A percentile compares a stretch with the other conserved stretches of the same genome.
These are phyloP conservation scores for Papilio polytes DNA, from an alignment of 1,140 invertebrate species.

Conservation along the genomic window DNA sequence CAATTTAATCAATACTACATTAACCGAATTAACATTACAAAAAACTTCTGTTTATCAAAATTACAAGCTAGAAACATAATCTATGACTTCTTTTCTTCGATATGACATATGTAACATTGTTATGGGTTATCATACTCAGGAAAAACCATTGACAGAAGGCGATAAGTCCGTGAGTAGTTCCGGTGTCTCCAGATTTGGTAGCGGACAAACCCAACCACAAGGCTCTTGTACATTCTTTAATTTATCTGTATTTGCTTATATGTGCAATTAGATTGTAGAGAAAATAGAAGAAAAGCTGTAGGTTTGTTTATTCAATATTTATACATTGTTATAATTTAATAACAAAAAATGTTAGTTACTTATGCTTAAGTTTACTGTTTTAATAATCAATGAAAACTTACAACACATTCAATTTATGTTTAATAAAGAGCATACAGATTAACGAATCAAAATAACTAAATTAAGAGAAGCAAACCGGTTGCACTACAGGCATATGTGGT, in stretches of 20 bases:
- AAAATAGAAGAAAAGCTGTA: not conserved
- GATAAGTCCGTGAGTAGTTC: not conserved
- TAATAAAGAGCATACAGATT: not conserved
- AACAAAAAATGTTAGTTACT: no score
- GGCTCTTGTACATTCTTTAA: conserved; percentile 9
- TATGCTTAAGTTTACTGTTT: not conserved
- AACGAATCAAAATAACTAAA: not conserved
- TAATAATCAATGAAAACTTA: not conserved
- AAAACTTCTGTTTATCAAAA: no score
- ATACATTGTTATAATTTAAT: not conserved
- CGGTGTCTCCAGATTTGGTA: conserved; percentile 17
- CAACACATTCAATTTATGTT: no score
- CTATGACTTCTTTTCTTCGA: no score
- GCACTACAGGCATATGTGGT: not conserved
- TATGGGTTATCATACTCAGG: not conserved
- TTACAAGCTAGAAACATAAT: no score
- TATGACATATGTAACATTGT: no score
- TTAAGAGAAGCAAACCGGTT: conserved; percentile 5
- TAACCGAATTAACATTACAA: no score
- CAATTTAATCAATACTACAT: no score
- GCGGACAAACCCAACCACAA: conserved; percentile 10
- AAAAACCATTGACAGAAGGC: conserved; percentile 1
- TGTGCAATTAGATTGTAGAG: not conserved
- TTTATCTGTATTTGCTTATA: conserved; percentile 7
- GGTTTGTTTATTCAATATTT: not conserved